These are phyloP conservation scores for Pachypeltis micranthus DNA, from an alignment of 1,140 invertebrate genomes.

Conservation along the genomic window DNA sequence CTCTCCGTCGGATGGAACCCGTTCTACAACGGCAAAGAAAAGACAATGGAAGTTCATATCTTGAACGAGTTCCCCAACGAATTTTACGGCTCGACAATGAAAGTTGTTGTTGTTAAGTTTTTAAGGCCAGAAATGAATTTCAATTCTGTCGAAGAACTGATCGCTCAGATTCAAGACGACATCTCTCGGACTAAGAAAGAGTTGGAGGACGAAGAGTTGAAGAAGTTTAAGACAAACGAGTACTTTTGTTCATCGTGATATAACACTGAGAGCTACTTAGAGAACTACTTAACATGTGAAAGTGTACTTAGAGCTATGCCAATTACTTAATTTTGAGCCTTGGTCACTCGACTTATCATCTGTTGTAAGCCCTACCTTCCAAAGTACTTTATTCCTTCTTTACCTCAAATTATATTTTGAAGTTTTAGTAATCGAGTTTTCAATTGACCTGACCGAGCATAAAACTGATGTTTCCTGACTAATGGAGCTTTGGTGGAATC, in stretches of 20 bases:
- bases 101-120: slow-evolving; percentile 68
- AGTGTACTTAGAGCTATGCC: too few relatives aligned
- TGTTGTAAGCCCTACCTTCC: too few relatives aligned
- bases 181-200: slow-evolving; percentile 48
- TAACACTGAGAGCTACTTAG: too few relatives aligned
- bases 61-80: slow-evolving; percentile 71
- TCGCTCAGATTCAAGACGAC: slow-evolving; percentile 60
- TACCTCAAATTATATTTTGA: too few relatives aligned
- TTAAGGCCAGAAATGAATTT: slow-evolving; percentile 75
- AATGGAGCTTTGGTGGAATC: too few relatives aligned
- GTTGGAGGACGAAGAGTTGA: slow-evolving; percentile 40
- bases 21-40: slow-evolving; percentile 83
- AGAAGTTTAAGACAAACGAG: slow-evolving; percentile 31
- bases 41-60: slow-evolving; percentile 90
- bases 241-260: slow-evolving; percentile 28
- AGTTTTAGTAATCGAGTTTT: too few relatives aligned
- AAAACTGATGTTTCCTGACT: too few relatives aligned
- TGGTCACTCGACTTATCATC: too few relatives aligned
- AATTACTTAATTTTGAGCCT: too few relatives aligned
- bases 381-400: too few relatives aligned
- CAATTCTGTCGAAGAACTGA: slow-evolving; percentile 61
- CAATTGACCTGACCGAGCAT: too few relatives aligned
- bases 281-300: too few relatives aligned
- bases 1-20: slow-evolving; percentile 94
- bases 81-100: slow-evolving; percentile 75